Conservation (phyloP, 2,797 vertebrate species). For the Decapterus maruadsi region DNA sequence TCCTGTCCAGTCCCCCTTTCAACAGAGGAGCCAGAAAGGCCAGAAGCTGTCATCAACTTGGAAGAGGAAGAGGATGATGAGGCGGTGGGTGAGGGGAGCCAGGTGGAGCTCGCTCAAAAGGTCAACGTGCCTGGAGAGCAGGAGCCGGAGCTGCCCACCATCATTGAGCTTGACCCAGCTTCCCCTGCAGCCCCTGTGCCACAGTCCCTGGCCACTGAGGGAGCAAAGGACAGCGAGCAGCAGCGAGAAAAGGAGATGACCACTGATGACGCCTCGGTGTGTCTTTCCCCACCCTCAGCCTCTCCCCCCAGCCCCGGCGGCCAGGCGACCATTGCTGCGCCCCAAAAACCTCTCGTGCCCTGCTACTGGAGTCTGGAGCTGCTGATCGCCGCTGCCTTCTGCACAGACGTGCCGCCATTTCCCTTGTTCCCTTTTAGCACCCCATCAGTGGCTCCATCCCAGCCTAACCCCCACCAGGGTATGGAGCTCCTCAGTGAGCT, state of each 20-base stretch:
- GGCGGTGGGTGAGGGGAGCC: constrained; percentile 64
- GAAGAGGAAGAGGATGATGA: constrained; percentile 76
- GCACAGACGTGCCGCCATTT: constrained; percentile 84
- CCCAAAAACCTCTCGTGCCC: constrained; percentile 73
- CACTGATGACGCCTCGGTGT: constrained; percentile 50
- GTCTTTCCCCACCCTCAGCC: constrained; percentile 61
- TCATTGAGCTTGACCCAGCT: constrained; percentile 73
- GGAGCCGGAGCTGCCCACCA: constrained; percentile 63
- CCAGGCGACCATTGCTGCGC: constrained; percentile 18
- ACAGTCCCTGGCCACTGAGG: constrained; percentile 45
- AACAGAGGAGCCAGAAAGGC: constrained; percentile 70
- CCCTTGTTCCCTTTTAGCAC: constrained; percentile 76
- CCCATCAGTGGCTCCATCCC: constrained; percentile 63
- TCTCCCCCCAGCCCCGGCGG: constrained; percentile 26
- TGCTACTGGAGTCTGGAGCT: constrained; percentile 91
- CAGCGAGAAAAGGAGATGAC: constrained; percentile 54
- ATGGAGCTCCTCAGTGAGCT: constrained; percentile 96
- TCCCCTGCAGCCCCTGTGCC: constrained; percentile 61
- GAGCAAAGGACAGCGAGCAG: constrained; percentile 51
- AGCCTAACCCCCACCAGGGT: constrained; percentile 86
- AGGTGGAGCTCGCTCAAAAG: constrained; percentile 65
- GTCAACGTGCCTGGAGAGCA: constrained; percentile 70
- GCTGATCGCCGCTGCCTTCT: constrained; percentile 92
- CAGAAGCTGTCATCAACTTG: constrained; percentile 78
- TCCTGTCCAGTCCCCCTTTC: constrained; percentile 72